phyloP scores from a whole-genome alignment of 2,797 vertebrate genomes.

The Aldrovandia affinis region DNA sequence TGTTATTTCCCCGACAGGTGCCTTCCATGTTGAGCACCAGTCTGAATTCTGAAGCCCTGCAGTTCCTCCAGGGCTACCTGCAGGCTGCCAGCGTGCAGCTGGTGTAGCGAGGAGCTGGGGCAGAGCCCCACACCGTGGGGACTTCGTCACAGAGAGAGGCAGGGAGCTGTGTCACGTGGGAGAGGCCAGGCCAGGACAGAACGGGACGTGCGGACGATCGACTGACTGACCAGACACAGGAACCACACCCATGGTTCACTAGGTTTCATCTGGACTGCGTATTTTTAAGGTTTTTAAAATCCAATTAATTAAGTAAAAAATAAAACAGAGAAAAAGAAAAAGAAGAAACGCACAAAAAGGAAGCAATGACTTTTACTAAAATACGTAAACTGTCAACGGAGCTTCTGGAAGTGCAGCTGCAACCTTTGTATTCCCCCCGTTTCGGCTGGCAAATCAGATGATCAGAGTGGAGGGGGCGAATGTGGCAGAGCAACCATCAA shows the following conservation, averaged over 20 bases:
- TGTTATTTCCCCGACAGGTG: constrained; percentile 71
- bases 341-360: constrained; percentile 41
- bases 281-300: constrained; percentile 55
- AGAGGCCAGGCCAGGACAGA: constrained; percentile 33
- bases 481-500: background rate
- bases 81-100: constrained; percentile 91
- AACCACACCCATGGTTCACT: constrained; percentile 44
- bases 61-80: constrained; percentile 94
- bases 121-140: constrained; percentile 23
- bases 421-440: constrained; percentile 13
- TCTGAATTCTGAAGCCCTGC: constrained; percentile 91
- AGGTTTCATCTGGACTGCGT: constrained; percentile 25
- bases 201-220: constrained; percentile 31
- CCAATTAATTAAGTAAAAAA: constrained; percentile 28
- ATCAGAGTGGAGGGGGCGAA: background rate
- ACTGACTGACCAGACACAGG: constrained; percentile 46
- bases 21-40: constrained; percentile 94
- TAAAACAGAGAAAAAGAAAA: no score
- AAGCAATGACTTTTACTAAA: constrained; percentile 31
- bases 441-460: constrained; percentile 4
- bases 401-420: constrained; percentile 18
- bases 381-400: constrained; percentile 8
- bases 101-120: constrained; percentile 65
- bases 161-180: constrained; percentile 39
- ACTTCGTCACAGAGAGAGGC: constrained; percentile 2